Conservation (phyloP, 2,113 vertebrate species). For the Pteropus alecto region DNA sequence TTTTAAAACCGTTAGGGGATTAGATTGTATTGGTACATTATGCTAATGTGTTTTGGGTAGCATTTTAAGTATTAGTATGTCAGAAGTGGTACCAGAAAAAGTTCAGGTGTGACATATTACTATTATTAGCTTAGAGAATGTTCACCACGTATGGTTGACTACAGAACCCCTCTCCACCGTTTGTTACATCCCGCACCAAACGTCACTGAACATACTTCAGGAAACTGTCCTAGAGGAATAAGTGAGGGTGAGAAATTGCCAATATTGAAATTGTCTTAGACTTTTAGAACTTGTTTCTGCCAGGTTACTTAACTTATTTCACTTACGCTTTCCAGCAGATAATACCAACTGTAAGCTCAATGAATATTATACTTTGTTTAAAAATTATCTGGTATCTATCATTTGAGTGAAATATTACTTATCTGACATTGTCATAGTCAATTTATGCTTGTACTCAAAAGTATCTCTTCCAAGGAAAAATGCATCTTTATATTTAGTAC, state of each 20-base stretch:
- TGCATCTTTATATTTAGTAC: not conserved
- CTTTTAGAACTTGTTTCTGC: conserved; percentile 5
- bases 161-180: not conserved
- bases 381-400: not conserved
- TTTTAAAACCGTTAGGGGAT: conserved; percentile 12
- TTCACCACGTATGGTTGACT: not conserved
- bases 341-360: not conserved
- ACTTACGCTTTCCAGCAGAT: not conserved
- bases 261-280: not conserved
- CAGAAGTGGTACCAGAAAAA: not conserved
- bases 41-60: not conserved
- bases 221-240: not conserved
- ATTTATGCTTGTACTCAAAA: not conserved
- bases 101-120: not conserved
- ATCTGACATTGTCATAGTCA: not conserved
- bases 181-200: not conserved
- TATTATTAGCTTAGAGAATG: not conserved
- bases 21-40: not conserved
- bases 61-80: not conserved
- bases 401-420: not conserved
- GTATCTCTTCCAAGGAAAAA: not conserved
- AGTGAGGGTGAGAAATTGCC: not conserved
- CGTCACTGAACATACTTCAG: not conserved
- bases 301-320: not conserved
- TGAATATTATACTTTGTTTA: not conserved